phyloP scores from a whole-genome alignment of 2,888 invertebrate species.

The Neelides folsomi region DNA sequence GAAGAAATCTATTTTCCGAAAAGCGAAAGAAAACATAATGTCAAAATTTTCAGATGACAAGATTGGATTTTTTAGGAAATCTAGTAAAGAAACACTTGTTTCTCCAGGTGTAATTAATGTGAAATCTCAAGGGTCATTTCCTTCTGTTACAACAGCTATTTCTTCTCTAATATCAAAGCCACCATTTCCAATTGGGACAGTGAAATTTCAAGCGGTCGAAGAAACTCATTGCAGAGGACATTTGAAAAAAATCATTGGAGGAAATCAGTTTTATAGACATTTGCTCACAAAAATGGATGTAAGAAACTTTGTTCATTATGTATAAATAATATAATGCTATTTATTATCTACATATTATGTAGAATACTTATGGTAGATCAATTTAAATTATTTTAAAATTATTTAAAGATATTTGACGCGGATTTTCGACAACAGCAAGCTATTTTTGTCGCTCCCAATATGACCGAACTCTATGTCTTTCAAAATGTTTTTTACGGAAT shows the following conservation, averaged over 20 bases:
- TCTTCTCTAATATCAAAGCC: constrained; percentile 3
- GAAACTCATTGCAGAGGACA: constrained; percentile 27
- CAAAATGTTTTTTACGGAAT: constrained; percentile 29
- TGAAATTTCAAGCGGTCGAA: constrained; percentile 27
- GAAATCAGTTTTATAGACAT: constrained; percentile 28
- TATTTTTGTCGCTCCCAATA: constrained; percentile 22
- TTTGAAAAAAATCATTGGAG: constrained; percentile 19
- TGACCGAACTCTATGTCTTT: constrained; percentile 24
- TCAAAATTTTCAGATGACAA: constrained; percentile 26
- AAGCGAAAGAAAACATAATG: constrained; percentile 32
- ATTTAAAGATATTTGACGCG: constrained; percentile 27
- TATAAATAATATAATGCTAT: not conserved
- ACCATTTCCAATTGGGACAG: constrained; percentile 11
- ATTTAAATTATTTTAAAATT: not conserved
- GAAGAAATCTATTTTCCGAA: constrained; percentile 31
- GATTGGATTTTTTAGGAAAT: constrained; percentile 24
- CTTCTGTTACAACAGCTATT: not conserved
- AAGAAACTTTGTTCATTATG: constrained; percentile 5
- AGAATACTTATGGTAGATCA: not conserved
- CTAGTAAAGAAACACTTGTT: constrained; percentile 11
- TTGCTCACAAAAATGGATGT: constrained; percentile 28
- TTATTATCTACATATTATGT: not conserved
- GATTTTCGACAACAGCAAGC: constrained; percentile 31
- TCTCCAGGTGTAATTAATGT: constrained; percentile 2
- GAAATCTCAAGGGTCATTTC: not conserved